Base-by-base conservation (phyloP, 2,113 vertebrate genomes). In the Periophthalmodon schlosseri region DNA sequence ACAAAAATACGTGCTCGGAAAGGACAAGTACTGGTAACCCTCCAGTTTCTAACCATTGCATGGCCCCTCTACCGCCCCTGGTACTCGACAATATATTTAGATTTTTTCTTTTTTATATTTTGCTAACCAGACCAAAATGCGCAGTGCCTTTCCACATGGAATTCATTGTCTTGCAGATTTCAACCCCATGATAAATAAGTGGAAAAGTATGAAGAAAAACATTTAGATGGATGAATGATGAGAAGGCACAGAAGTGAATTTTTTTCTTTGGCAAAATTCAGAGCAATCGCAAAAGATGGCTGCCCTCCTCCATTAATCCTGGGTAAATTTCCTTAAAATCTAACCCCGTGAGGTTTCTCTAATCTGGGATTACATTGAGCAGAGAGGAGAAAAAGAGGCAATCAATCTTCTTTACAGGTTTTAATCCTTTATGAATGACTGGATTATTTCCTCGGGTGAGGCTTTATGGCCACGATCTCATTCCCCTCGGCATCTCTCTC, bases 381-480 rank as follows among this genome's bases (percentile, higher is more conserved):
- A 87, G 84, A 82, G 83, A 87, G 87, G 87, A 68, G 85, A 90
- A 94, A 90, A 94, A 87, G 88, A 89, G 88, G 91, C 86, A 80
- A 93, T 94, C 91, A 88, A 91, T 93, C 91, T 93, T 90, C 87
- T 91, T 91, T 93, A 93, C 90, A 84, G 84, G 90, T 85, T 93
- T 92, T 93, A 93, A 94, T 94, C 91, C 90, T 92, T 93, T 91
- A 90, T 91, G 89, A 90, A 93, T 94, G 91, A 94, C 87, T 90
- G 88, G 91, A 94, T 94, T 94, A 93, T 93, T 93, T 93, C 86
- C 87, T 85, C 57, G 81, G 86, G 87, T 91, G 84, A 83, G 88
- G 82, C 73, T 93, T 93, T 91, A 93, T 91, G 93, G 83, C 83
- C 36, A 15, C 66, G 79, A 82, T 86, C 91, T 91, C 91, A 92